These are phyloP conservation scores for Noctua janthe DNA, from an alignment of 2,888 invertebrate species.

Conservation along the genomic window DNA sequence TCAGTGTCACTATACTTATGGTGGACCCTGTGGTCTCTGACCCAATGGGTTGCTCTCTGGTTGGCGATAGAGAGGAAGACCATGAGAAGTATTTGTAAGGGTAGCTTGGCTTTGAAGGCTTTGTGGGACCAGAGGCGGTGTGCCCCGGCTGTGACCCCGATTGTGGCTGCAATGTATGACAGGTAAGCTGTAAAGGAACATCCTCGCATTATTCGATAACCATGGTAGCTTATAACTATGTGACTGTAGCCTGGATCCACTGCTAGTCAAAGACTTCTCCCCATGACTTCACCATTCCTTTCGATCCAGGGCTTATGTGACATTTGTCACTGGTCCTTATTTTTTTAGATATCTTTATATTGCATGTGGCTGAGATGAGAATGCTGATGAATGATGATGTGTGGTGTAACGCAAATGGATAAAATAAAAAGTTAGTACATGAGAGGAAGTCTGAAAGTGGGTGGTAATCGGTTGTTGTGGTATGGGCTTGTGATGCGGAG, in stretches of 20 bases:
- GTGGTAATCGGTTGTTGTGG: too few relatives aligned
- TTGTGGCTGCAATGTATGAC: constrained; percentile 59
- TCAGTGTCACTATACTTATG: constrained; percentile 92
- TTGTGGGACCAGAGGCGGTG: constrained; percentile 73
- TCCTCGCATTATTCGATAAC: too few relatives aligned
- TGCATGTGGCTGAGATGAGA: too few relatives aligned
- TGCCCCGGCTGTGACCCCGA: constrained; percentile 70
- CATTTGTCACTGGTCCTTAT: too few relatives aligned
- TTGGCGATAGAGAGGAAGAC: constrained; percentile 65
- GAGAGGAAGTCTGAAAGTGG: too few relatives aligned
- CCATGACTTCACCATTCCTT: background rate
- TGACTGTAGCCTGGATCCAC: background rate
- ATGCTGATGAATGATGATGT: too few relatives aligned
- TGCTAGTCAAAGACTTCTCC: background rate
- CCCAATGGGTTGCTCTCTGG: constrained; percentile 84
- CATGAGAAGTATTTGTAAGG: constrained; percentile 67
- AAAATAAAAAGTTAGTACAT: too few relatives aligned
- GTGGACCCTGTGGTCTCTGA: constrained; percentile 85
- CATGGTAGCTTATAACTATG: background rate
- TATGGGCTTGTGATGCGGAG: too few relatives aligned
- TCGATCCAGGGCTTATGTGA: too few relatives aligned
- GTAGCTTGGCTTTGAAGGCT: constrained; percentile 69
- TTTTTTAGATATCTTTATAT: too few relatives aligned
- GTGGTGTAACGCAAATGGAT: too few relatives aligned
- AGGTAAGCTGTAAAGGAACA: constrained; percentile 57